Evolutionary conservation across 2,888 invertebrate species (phyloP), one percentile per base, ranked within the genome.

Genomic region (Apamea crenata): DNA sequence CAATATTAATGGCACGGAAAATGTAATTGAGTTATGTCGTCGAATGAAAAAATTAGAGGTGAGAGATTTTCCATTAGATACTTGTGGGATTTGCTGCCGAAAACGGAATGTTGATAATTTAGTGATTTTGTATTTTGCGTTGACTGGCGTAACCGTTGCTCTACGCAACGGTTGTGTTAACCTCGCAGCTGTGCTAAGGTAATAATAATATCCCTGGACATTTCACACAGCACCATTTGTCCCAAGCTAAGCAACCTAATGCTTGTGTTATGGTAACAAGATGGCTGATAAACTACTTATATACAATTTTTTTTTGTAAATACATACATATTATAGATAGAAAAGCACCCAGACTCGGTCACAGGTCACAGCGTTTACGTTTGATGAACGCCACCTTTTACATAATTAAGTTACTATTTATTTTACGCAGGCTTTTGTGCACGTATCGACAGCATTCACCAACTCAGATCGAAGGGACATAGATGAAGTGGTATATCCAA

Each of bases 41-140:
- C 81, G 86, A 5, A 91, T 94, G 87, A 90, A 85, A 74, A 88
- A 91, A 44, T 74, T 93, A 67, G 85, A 91, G 89, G 94, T 94
- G 74, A 78, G 70, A 50, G 6, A 10, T 40, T 77, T 65, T 74
- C 2, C 12, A 12, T 29, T n/a, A 14, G 12, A 29, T 47, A 47
- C 29, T 10, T 50, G 0, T n/a, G 16, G n/a, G n/a, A 10, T 10
- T 44, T 69, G 29, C 25, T 25, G 25, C 16, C 12, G 25, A 36
- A 56, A 70, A 70, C 12, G 12, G 25, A 36, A 53, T 25, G 10
- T 53, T 25, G 1, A 10, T 70, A 0, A 32, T 53, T 32, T 59
- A n/a, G n/a, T 12, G 14, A 21, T 29, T 21, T 21, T 21, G 14
- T 29, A 69, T 21, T 7, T 47, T 29, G 69, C 29, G 47, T 21